A percentile compares a stretch with the other conserved stretches of the same genome.
phyloP scores from a whole-genome alignment of 2,797 vertebrate genomes.

The Steatocranus sp. region DNA sequence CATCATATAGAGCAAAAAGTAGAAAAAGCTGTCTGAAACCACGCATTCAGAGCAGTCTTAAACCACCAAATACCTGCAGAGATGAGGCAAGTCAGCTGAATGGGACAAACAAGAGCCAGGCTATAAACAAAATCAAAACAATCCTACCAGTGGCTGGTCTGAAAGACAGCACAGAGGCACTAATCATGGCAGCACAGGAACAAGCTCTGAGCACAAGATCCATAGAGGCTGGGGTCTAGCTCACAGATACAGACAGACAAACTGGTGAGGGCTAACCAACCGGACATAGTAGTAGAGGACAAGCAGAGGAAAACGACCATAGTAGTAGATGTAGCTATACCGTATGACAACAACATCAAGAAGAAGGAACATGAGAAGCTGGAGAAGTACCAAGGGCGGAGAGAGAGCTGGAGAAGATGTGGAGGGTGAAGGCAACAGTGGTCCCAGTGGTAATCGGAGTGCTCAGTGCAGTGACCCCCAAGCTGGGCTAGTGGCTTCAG shows the following conservation, averaged over 20 bases:
- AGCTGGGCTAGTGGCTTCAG: neutral
- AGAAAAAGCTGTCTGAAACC: neutral
- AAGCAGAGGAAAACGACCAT: neutral
- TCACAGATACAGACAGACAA: neutral
- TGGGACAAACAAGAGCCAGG: neutral
- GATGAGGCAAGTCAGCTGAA: no score
- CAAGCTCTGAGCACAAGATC: neutral
- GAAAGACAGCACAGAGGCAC: neutral
- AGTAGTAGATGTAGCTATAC: neutral
- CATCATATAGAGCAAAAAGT: neutral
- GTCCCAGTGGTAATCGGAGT: neutral
- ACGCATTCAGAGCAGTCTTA: fast-evolving
- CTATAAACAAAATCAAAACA: neutral
- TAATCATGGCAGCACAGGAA: neutral
- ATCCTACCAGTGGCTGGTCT: neutral
- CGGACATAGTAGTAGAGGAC: neutral
- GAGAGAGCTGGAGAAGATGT: neutral
- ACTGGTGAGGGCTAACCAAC: neutral
- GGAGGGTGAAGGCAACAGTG: neutral
- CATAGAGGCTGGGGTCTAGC: neutral
- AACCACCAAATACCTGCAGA: neutral
- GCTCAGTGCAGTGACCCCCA: neutral
- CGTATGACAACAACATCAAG: no score
- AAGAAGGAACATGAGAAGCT: no score
- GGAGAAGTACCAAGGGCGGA: fast-evolving